phyloP scores from a whole-genome alignment of 1,140 invertebrate species.

The Hylyphantes graminicola region DNA sequence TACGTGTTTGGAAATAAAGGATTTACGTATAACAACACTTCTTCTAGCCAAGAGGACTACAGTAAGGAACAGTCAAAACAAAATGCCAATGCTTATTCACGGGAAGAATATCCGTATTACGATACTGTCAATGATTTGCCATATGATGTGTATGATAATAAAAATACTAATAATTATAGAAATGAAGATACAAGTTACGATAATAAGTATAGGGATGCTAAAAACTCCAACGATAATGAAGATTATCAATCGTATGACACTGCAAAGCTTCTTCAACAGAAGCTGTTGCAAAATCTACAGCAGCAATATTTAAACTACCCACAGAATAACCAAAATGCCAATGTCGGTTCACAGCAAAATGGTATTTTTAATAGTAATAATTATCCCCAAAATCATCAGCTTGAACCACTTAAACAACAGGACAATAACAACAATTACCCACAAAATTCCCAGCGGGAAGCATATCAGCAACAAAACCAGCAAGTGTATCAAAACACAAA shows the following conservation, averaged over 20 bases:
- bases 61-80: not conserved
- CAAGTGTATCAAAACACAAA: not conserved
- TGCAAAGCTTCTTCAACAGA: conserved; percentile 4
- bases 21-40: not conserved
- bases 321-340: not conserved
- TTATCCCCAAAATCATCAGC: not conserved
- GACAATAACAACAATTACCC: not conserved
- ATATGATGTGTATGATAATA: conserved; percentile 10
- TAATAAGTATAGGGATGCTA: not conserved
- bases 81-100: not conserved
- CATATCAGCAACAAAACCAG: not conserved
- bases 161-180: conserved; percentile 17
- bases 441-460: not conserved
- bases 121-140: not conserved
- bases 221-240: not conserved
- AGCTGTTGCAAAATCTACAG: not conserved
- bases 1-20: conserved; percentile 41
- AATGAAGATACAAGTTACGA: not conserved
- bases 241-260: not conserved
- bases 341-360: not conserved
- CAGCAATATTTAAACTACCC: conserved; percentile 8
- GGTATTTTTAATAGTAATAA: not conserved
- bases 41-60: not conserved
- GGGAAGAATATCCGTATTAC: conserved; percentile 16
- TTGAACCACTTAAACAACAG: not conserved